These are phyloP conservation scores for Epizoanthus fatuus DNA, from an alignment of 92 coral and sea anemone genomes.

Conservation along the genomic window DNA sequence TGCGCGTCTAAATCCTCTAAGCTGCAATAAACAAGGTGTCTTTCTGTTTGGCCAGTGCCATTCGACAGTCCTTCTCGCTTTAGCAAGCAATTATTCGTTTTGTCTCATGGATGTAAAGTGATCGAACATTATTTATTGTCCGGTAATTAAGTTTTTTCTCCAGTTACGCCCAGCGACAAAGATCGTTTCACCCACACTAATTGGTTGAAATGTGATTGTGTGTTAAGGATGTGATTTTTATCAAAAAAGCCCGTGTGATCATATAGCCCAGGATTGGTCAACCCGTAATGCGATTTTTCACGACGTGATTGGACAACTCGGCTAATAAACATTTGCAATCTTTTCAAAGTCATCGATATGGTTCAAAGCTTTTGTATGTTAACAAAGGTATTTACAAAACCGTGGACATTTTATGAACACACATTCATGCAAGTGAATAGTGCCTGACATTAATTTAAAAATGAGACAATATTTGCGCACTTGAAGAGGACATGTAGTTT, in stretches of 20 bases:
- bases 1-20: background rate
- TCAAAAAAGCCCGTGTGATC: conserved; percentile 85
- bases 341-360: conserved; percentile 54
- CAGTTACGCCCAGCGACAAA: conserved; percentile 94
- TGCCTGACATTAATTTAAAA: conserved; percentile 78
- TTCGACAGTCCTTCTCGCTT: conserved; percentile 3
- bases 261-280: conserved; percentile 78
- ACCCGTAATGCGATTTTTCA: conserved; percentile 78
- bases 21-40: conserved; percentile 19
- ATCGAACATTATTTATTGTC: conserved; percentile 81
- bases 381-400: conserved; percentile 60
- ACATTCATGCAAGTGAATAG: conserved; percentile 65
- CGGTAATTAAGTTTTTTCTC: conserved; percentile 86
- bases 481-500: conserved; percentile 66
- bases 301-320: conserved; percentile 73
- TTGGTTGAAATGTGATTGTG: conserved; percentile 90
- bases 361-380: conserved; percentile 56
- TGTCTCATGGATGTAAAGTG: conserved; percentile 62
- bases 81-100: conserved; percentile 15
- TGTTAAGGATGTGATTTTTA: conserved; percentile 87
- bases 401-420: conserved; percentile 44
- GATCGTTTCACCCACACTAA: conserved; percentile 92
- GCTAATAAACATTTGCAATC: conserved; percentile 51
- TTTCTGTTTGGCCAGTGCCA: conserved; percentile 1
- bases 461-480: conserved; percentile 85